Percentiles rank a stretch among this genome's conserved stretches.
Conservation (phyloP, 2,888 invertebrate genomes). For the Kuschelorhynchus macadamiae region DNA sequence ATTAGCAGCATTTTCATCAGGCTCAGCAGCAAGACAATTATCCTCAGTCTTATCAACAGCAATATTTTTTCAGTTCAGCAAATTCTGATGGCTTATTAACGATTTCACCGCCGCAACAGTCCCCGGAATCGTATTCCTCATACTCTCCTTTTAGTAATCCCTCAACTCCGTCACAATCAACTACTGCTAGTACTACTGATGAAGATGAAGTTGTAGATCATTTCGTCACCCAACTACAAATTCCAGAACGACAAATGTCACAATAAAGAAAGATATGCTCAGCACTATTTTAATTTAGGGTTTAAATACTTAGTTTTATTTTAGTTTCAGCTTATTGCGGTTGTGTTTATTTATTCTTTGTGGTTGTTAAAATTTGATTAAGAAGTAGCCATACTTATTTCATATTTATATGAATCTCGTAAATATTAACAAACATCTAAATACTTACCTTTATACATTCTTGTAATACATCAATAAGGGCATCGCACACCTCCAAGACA, state of each 20-base stretch:
- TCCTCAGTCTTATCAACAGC: constrained; percentile 8
- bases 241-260: not conserved
- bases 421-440: too few relatives aligned
- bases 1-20: constrained; percentile 22
- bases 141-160: constrained; percentile 28
- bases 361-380: too few relatives aligned
- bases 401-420: too few relatives aligned
- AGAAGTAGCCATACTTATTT: too few relatives aligned
- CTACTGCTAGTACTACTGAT: constrained; percentile 12
- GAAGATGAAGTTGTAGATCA: constrained; percentile 30
- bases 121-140: constrained; percentile 31
- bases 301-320: not conserved
- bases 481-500: constrained; percentile 39
- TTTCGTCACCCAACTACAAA: constrained; percentile 20
- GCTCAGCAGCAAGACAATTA: not conserved
- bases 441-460: too few relatives aligned
- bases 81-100: constrained; percentile 34
- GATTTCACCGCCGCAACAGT: constrained; percentile 30
- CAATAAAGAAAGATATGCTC: not conserved
- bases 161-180: constrained; percentile 18
- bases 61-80: constrained; percentile 27
- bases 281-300: constrained; percentile 6
- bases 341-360: too few relatives aligned
- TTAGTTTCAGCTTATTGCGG: not conserved
- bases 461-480: constrained; percentile 30